phyloP scores from a whole-genome alignment of 2,113 vertebrate genomes.

The Pseudolaguvia tuberculata region DNA sequence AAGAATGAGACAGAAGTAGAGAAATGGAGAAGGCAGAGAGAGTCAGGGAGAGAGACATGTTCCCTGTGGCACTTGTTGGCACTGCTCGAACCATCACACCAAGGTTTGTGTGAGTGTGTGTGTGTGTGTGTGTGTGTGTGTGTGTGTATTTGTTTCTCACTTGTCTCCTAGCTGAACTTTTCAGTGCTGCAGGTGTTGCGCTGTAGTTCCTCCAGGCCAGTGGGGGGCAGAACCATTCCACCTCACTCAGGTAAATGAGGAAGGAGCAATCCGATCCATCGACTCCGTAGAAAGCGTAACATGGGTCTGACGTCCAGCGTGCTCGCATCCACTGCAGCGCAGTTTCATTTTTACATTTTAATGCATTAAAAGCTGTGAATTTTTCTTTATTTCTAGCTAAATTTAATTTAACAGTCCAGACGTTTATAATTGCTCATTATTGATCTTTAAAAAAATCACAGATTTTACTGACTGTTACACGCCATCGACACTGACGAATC shows the following conservation, averaged over 20 bases:
- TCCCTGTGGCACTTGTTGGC: no score
- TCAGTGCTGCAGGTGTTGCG: slow-evolving; percentile 54
- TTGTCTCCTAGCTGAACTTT: slow-evolving; percentile 69
- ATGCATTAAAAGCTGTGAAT: no score
- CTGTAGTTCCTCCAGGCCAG: slow-evolving; percentile 86
- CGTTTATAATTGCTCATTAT: no score
- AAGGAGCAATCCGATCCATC: slow-evolving; percentile 96
- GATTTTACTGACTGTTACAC: no score
- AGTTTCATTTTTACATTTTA: no score
- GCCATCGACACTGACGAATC: no score
- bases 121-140: slow-evolving; percentile 24
- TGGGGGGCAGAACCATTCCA: slow-evolving; percentile 96
- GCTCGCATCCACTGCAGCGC: slow-evolving; percentile 89
- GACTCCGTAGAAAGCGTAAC: slow-evolving; percentile 93
- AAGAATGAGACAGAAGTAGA: background rate
- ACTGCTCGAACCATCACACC: no score
- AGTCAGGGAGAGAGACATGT: no score
- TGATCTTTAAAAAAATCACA: no score
- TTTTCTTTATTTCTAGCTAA: no score
- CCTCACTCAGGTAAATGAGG: slow-evolving; percentile 93
- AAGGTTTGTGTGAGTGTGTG: background rate
- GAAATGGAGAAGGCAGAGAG: background rate
- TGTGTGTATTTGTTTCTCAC: slow-evolving; percentile 60
- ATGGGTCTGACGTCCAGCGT: slow-evolving; percentile 95
- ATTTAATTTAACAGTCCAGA: no score